Conservation (phyloP, 2,888 invertebrate genomes). For the Microchrysa polita region DNA sequence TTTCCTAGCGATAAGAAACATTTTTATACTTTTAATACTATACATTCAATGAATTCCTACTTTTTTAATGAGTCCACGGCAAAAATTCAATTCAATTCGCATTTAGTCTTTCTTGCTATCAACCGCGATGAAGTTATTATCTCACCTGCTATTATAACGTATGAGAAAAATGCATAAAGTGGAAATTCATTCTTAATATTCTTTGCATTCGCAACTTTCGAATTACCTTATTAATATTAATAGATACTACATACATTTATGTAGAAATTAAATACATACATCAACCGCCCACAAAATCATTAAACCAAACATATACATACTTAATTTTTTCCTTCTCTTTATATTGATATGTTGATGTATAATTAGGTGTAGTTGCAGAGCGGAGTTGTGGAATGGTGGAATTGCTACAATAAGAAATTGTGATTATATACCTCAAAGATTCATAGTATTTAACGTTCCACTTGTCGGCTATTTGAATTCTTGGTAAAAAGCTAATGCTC, state of each 20-base stretch:
- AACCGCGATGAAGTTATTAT: too few relatives aligned
- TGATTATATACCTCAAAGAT: not conserved
- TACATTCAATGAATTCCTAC: too few relatives aligned
- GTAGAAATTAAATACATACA: slow-evolving; percentile 3
- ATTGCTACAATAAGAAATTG: not conserved
- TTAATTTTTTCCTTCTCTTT: not conserved
- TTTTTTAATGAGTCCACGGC: too few relatives aligned
- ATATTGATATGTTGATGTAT: not conserved
- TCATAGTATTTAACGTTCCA: not conserved
- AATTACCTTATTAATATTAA: slow-evolving; percentile 17
- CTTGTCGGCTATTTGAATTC: slow-evolving; percentile 8
- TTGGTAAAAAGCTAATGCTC: not conserved
- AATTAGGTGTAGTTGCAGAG: not conserved
- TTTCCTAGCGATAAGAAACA: too few relatives aligned
- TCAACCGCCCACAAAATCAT: slow-evolving; percentile 1
- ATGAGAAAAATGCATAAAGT: too few relatives aligned
- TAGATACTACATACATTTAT: not conserved
- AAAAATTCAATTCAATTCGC: too few relatives aligned
- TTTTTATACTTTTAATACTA: too few relatives aligned
- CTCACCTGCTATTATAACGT: too few relatives aligned
- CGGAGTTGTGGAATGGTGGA: not conserved
- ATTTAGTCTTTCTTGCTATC: too few relatives aligned
- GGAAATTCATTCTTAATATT: too few relatives aligned
- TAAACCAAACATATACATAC: slow-evolving; percentile 7
- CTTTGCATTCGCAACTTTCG: not conserved